Evolutionary conservation across 1,140 invertebrate species (phyloP).

Genomic region (Drosophila neocordata): DNA sequence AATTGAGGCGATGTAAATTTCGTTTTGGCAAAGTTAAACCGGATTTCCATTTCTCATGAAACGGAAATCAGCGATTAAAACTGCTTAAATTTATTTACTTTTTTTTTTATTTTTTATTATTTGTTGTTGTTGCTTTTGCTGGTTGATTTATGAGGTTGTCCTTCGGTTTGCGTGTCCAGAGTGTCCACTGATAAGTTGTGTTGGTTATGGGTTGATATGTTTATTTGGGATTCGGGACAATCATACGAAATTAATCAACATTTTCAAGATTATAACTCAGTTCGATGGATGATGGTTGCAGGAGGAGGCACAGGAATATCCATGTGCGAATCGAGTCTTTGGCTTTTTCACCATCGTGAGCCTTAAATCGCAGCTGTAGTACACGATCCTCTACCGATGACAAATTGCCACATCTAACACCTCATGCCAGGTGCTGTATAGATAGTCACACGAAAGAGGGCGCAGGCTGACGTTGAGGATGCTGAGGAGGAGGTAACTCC

Average conservation of each 20-base stretch:
- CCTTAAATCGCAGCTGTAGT: constrained; percentile 60
- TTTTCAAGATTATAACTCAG: constrained; percentile 40
- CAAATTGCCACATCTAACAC: constrained; percentile 72
- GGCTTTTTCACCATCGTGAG: constrained; percentile 32
- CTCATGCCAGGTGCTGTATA: constrained; percentile 30
- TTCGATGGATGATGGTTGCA: neutral
- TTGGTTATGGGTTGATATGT: constrained; percentile 70
- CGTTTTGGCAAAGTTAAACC: constrained; percentile 4
- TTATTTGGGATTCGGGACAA: constrained; percentile 74
- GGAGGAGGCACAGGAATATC: constrained; percentile 29
- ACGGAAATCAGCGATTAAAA: constrained; percentile 78
- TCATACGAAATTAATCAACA: constrained; percentile 74
- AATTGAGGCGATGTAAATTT: neutral
- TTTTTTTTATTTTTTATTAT: constrained; percentile 29
- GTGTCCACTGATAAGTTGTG: constrained; percentile 51
- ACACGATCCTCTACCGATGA: constrained; percentile 68
- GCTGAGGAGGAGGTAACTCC: constrained; percentile 20
- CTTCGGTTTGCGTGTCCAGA: constrained; percentile 60
- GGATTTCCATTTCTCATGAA: constrained; percentile 63
- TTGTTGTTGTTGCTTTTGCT: constrained; percentile 27
- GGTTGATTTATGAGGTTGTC: constrained; percentile 74
- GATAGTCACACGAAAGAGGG: constrained; percentile 45
- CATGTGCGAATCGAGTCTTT: constrained; percentile 29
- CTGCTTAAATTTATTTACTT: constrained; percentile 42
- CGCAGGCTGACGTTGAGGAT: neutral